Evolutionary conservation across 2,797 vertebrate genomes (phyloP), one percentile per base, ranked within the genome.

Genomic region (Chelon labrosus): DNA sequence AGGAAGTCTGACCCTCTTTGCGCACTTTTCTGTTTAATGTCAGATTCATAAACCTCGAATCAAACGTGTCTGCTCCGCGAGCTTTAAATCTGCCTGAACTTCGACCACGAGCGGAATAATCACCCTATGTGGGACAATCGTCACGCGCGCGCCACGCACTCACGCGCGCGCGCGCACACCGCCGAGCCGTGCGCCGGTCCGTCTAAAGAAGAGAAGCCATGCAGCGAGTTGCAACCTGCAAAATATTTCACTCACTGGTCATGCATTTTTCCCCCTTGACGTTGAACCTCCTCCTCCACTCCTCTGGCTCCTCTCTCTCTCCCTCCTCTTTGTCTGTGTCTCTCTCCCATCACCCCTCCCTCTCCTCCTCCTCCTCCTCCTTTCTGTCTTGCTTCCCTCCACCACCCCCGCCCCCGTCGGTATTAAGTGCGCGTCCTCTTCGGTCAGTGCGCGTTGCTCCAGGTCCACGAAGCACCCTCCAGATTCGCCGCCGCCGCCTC

Each of bases 241-340:
- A 88, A 92, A 91, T 92, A 91, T 91, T 94, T 93, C 92, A 90
- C 93, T 93, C 92, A 90, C 91, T 94, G 94, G 89, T 93, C 93
- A 92, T 89, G 86, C 86, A 91, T 91, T 91, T 85, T 85, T 87
- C 83, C 77, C 88, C 91, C 77, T 87, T 86, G 86, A 91, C 89
- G 89, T 84, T 91, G 85, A 87, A 89, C 88, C 89, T 92, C 93
- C 91, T 89, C 88, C 85, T 84, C 63, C 58, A 72, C 73, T 56
- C 59, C 78, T 80, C 64, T 61, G 64, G 76, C 82, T 82, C 74
- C 73, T 80, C 82, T 79, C 60, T 65, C 44, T 69, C 70, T 47
- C 72, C 59, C 53, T 70, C 80, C 66, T 49, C 72, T 63, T 50
- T 58, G 73, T 57, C 51, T 63, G 14, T 68, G 22, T 70, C 72